Conservation (phyloP, 2,113 vertebrate species). For the Glareola pratincola region DNA sequence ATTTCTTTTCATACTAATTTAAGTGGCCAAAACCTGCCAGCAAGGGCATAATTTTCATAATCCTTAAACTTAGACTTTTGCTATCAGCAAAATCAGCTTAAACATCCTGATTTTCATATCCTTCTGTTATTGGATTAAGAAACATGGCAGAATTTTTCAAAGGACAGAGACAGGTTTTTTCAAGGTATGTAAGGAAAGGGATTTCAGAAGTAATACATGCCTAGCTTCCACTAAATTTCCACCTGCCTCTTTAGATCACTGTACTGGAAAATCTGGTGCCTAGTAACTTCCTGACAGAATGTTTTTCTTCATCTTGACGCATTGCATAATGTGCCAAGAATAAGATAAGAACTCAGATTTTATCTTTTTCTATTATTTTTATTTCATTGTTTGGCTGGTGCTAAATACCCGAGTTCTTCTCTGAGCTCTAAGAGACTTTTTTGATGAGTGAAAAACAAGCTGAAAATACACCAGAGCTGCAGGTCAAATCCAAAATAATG, state of each 20-base stretch:
- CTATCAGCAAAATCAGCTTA: not conserved
- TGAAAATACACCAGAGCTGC: not conserved
- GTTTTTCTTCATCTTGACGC: not conserved
- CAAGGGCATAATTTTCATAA: not conserved
- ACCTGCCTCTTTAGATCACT: not conserved
- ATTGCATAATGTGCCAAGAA: not conserved
- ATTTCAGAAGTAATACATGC: not conserved
- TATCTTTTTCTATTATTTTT: not conserved
- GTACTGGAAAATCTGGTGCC: not conserved
- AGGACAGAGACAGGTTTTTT: not conserved
- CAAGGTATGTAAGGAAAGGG: not conserved
- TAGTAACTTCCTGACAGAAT: not conserved
- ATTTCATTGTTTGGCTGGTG: not conserved
- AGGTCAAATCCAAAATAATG: not conserved
- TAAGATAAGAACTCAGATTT: not conserved
- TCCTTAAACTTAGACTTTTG: not conserved
- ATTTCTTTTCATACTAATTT: not conserved
- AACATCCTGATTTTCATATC: not conserved
- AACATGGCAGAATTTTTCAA: not conserved
- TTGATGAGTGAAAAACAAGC: not conserved
- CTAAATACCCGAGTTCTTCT: not conserved
- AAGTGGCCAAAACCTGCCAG: not conserved
- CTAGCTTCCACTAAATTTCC: not conserved
- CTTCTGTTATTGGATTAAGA: not conserved
- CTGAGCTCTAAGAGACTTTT: not conserved